These are phyloP conservation scores for Drosophila santomea DNA, from an alignment of 1,140 invertebrate species.

Conservation along the genomic window DNA sequence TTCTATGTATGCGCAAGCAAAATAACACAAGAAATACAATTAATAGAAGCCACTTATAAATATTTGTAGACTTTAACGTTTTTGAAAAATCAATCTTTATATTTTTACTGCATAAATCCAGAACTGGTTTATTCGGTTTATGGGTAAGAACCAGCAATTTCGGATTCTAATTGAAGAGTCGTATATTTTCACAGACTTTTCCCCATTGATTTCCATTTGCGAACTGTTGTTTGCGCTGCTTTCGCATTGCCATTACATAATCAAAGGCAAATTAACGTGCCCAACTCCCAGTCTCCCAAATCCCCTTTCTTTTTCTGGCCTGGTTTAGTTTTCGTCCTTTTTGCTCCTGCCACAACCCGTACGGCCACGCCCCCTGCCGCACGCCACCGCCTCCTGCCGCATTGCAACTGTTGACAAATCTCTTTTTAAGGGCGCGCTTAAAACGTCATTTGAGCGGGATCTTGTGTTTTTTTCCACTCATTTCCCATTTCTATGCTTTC, in stretches of 20 bases:
- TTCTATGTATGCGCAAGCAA: background rate
- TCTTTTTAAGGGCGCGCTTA: constrained; percentile 83
- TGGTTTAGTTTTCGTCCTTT: constrained; percentile 27
- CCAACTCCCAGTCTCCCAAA: constrained; percentile 40
- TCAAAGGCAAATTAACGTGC: constrained; percentile 75
- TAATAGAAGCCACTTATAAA: background rate
- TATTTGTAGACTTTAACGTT: background rate
- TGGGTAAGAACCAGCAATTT: too few species aligned
- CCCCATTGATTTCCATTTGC: constrained; percentile 28
- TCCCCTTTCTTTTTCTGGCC: constrained; percentile 10
- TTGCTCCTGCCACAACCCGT: constrained; percentile 6
- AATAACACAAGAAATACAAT: background rate
- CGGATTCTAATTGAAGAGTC: background rate
- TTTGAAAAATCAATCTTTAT: background rate
- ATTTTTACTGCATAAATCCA: background rate
- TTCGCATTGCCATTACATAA: constrained; percentile 66
- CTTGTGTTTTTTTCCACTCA: constrained; percentile 29
- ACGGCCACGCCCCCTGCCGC: constrained; percentile 7
- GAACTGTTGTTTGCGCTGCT: constrained; percentile 40
- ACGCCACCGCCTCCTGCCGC: constrained; percentile 38
- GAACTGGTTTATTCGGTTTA: too few species aligned
- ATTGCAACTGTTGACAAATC: constrained; percentile 83
- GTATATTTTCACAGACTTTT: constrained; percentile 1
- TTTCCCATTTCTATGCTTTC: constrained; percentile 12
- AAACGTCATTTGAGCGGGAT: constrained; percentile 73